Percentiles rank a stretch among this genome's conserved stretches.
Evolutionary conservation across 2,113 vertebrate genomes (phyloP).

Genomic region (Anhinga rufa): DNA sequence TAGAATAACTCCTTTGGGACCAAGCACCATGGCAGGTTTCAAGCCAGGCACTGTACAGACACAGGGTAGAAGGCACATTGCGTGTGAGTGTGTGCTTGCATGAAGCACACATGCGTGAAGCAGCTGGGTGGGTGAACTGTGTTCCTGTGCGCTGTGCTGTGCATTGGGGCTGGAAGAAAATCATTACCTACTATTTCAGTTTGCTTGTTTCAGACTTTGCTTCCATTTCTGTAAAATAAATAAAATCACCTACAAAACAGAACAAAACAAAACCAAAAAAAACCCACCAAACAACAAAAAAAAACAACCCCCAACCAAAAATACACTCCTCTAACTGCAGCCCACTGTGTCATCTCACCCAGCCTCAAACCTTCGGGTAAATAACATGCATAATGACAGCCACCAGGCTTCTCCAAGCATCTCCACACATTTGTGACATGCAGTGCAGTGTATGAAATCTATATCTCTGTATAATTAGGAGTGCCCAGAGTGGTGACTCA

Average conservation of each 20-base stretch:
- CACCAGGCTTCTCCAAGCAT: neutral
- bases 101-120: neutral
- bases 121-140: neutral
- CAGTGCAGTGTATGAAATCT: neutral
- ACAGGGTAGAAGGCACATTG: neutral
- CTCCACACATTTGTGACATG: neutral
- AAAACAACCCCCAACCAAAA: neutral
- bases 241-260: neutral
- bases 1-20: neutral
- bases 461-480: slow-evolving; percentile 44
- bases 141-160: neutral
- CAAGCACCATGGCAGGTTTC: fast-evolving
- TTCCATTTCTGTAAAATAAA: neutral
- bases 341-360: neutral
- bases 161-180: neutral
- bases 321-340: neutral
- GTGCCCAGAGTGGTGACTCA: slow-evolving; percentile 69
- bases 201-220: neutral
- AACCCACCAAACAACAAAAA: too few relatives aligned
- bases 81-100: neutral
- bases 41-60: neutral
- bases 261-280: neutral
- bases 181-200: neutral
- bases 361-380: neutral
- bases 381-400: neutral